A percentile compares a stretch with the other conserved stretches of the same genome.
Conservation (phyloP, 2,888 invertebrate genomes). For the Deilephila porcellus region DNA sequence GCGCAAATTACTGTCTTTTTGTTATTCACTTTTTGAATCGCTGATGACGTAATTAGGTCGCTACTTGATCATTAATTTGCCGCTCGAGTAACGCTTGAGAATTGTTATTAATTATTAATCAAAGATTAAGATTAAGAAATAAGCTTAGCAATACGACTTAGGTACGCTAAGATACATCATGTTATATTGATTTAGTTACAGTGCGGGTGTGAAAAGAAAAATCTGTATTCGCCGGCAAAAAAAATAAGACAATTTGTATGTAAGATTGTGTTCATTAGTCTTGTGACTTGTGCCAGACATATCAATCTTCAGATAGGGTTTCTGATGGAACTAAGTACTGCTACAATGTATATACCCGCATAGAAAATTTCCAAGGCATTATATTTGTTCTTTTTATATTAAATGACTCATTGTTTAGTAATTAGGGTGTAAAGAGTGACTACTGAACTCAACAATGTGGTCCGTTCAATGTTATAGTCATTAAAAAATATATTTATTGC, state of each 20-base stretch:
- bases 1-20: constrained; percentile 80
- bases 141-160: constrained; percentile 36
- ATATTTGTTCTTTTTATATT: background rate
- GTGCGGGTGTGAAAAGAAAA: background rate
- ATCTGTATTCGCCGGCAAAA: background rate
- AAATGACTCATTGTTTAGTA: no score
- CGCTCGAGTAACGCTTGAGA: constrained; percentile 61
- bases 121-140: constrained; percentile 45
- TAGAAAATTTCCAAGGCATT: background rate
- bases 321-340: background rate
- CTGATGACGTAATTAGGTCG: constrained; percentile 69
- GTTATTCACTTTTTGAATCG: constrained; percentile 79
- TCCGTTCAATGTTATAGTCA: no score
- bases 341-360: background rate
- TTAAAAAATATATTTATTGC: no score
- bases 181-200: background rate
- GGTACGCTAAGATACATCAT: background rate
- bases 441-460: no score
- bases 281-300: background rate
- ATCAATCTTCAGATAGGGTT: background rate
- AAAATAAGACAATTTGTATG: constrained; percentile 38
- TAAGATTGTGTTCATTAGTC: constrained; percentile 42
- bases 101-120: constrained; percentile 66
- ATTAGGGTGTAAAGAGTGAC: no score
- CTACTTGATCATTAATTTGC: constrained; percentile 68